Evolutionary conservation across 2,113 vertebrate species (phyloP), one percentile per base, ranked within the genome.

Genomic region (Microcebus ravelobensis): DNA sequence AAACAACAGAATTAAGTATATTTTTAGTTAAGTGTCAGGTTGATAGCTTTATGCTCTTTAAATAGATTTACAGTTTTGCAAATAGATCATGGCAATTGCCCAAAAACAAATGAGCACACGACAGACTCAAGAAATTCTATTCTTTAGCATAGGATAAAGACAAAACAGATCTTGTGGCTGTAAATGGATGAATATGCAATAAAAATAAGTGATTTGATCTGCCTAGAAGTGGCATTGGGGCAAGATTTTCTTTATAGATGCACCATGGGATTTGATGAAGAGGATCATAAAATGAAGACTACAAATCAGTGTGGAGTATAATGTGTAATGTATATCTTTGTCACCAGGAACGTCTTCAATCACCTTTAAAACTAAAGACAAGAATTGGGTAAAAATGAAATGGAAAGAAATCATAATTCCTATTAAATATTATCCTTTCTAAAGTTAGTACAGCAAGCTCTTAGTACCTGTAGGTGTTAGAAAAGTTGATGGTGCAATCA

Each of bases 401-500:
- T 93, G 57, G 83, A 85, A 96, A 96, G 91, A 94, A 96, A 68
- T 86, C 93, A 91, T 52, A 96, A 91, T 91, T 97, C 97, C 96
- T 97, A 80, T 55, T 18, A 55, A 55, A 55, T 55, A 55, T 98
- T 97, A 92, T 98, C 96, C 92, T 96, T 94, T 94, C 85, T 95
- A 39, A 98, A 96, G 96, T 95, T 84, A 98, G 95, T 57, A 5
- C 89, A 91, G 97, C 63, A 85, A 97, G 90, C 96, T 97, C 73
- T 94, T 82, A 14, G 89, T 65, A 65, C 70, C 96, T 21, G 84
- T 92, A 95, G 88, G 94, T 98, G 92, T 98, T 96, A 97, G 86
- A 90, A 97, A 96, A 83, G 20, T 97, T 83, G 86, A 70, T 80
- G 97, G 50, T 93, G 11, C 84, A 90, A 94, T 95, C 97, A 97